Percentiles rank a stretch among this genome's conserved stretches.
These are phyloP conservation scores for Dicentrarchus labrax DNA, from an alignment of 2,113 vertebrate genomes.

Conservation along the genomic window DNA sequence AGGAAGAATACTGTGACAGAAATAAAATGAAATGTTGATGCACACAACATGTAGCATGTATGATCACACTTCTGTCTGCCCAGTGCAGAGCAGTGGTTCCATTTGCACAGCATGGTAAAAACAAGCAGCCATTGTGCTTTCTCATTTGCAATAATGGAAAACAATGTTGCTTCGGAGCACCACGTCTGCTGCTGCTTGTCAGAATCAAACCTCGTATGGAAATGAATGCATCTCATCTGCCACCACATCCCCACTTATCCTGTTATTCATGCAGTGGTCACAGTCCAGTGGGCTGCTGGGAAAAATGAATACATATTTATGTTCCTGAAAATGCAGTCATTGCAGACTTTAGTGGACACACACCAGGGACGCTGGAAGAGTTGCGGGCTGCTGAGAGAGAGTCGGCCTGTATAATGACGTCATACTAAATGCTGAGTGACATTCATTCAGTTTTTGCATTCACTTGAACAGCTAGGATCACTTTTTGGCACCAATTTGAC, in stretches of 20 bases:
- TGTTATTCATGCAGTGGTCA: conserved; percentile 66
- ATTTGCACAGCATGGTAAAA: not conserved
- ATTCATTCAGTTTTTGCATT: no score
- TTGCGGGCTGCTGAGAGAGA: not conserved
- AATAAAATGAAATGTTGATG: not conserved
- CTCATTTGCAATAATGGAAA: conserved; percentile 31
- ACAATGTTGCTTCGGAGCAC: conserved; percentile 18
- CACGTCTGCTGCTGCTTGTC: conserved; percentile 26
- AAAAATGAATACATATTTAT: conserved; percentile 67
- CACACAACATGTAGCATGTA: not conserved
- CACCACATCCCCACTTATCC: conserved; percentile 55
- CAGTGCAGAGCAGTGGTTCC: not conserved
- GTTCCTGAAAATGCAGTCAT: conserved; percentile 58
- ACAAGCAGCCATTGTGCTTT: not conserved
- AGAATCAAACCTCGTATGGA: conserved; percentile 40
- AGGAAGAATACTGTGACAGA: not conserved
- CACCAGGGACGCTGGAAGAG: not conserved
- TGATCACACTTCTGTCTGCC: not conserved
- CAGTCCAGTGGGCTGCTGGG: conserved; percentile 51
- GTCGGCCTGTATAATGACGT: not conserved
- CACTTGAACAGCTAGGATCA: not conserved
- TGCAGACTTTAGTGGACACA: conserved; percentile 56
- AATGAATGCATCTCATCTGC: conserved; percentile 66
- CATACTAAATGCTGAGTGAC: not conserved
- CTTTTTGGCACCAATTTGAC: not conserved